phyloP scores from a whole-genome alignment of 2,888 invertebrate genomes.

The Pterobdella sp. region DNA sequence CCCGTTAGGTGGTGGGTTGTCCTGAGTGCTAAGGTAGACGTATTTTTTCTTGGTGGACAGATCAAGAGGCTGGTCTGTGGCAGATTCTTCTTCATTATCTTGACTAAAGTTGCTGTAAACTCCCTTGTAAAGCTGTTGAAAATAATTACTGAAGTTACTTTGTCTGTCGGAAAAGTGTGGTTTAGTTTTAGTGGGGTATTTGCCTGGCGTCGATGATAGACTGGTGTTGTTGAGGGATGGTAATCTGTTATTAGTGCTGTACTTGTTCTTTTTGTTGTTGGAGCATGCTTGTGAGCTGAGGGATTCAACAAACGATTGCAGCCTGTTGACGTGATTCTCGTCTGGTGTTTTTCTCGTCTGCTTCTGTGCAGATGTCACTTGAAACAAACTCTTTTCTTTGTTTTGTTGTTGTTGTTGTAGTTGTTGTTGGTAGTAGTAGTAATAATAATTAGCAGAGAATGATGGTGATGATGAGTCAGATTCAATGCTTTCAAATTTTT shows the following conservation, averaged over 20 bases:
- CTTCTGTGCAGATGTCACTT: not conserved
- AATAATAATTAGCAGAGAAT: conserved; percentile 2
- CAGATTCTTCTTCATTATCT: conserved; percentile 6
- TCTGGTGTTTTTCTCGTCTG: not conserved
- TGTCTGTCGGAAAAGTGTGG: not conserved
- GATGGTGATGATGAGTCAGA: conserved; percentile 2
- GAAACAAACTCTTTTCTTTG: not conserved
- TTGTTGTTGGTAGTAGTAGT: conserved; percentile 13
- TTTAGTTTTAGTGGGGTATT: not conserved
- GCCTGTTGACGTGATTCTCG: conserved; percentile 32
- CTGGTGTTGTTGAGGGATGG: not conserved
- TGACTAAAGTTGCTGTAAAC: not conserved
- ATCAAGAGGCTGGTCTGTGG: conserved; percentile 23
- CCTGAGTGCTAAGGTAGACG: not conserved
- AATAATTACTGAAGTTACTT: not conserved
- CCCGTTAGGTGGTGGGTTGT: not conserved
- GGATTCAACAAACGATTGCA: conserved; percentile 32
- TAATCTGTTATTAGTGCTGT: not conserved
- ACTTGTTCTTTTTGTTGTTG: conserved; percentile 13
- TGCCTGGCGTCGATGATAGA: not conserved
- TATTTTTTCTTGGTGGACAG: conserved; percentile 17
- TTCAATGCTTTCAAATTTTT: not conserved
- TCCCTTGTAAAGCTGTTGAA: conserved; percentile 2
- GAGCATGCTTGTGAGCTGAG: conserved; percentile 21
- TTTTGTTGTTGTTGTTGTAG: conserved; percentile 8